A percentile compares a stretch with the other conserved stretches of the same genome.
These are phyloP conservation scores for Aplysina aerophoba DNA, from an alignment of 37 sponge, comb jelly and placozoan genomes.

Conservation along the genomic window DNA sequence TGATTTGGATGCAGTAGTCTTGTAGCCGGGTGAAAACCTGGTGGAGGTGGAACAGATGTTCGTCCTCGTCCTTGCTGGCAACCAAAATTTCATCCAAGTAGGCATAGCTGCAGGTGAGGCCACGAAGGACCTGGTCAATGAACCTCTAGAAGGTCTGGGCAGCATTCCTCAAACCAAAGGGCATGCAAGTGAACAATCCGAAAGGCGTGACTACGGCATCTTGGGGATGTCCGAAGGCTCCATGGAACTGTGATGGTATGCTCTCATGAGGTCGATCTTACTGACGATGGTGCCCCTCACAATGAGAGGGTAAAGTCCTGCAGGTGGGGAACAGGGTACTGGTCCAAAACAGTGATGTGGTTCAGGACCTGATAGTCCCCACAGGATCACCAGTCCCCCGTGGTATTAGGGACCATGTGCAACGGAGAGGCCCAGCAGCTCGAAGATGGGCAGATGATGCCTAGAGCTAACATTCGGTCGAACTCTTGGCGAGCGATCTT, in stretches of 20 bases:
- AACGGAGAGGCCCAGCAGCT: slow-evolving; percentile 4
- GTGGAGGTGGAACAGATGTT: slow-evolving; percentile 47
- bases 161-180: slow-evolving; percentile 49
- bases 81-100: slow-evolving; percentile 31
- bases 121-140: slow-evolving; percentile 43
- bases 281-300: slow-evolving; percentile 44
- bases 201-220: slow-evolving; percentile 27
- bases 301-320: slow-evolving; percentile 50
- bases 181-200: slow-evolving; percentile 31
- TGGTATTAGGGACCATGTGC: slow-evolving; percentile 40
- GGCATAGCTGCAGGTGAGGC: slow-evolving; percentile 19
- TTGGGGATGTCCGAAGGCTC: slow-evolving; percentile 24
- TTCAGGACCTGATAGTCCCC: slow-evolving; percentile 57
- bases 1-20: neutral
- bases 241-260: slow-evolving; percentile 46
- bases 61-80: slow-evolving; percentile 42
- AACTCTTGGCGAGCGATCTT: slow-evolving; percentile 13
- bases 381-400: slow-evolving; percentile 65
- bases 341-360: slow-evolving; percentile 26
- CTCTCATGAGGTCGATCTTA: slow-evolving; percentile 45
- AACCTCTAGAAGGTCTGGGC: slow-evolving; percentile 39
- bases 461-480: slow-evolving; percentile 4
- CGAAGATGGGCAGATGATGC: slow-evolving; percentile 24
- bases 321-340: slow-evolving; percentile 60
- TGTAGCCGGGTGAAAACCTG: slow-evolving; percentile 30